These are phyloP conservation scores for Bombycilla garrulus DNA, from an alignment of 2,113 vertebrate genomes.

Conservation along the genomic window DNA sequence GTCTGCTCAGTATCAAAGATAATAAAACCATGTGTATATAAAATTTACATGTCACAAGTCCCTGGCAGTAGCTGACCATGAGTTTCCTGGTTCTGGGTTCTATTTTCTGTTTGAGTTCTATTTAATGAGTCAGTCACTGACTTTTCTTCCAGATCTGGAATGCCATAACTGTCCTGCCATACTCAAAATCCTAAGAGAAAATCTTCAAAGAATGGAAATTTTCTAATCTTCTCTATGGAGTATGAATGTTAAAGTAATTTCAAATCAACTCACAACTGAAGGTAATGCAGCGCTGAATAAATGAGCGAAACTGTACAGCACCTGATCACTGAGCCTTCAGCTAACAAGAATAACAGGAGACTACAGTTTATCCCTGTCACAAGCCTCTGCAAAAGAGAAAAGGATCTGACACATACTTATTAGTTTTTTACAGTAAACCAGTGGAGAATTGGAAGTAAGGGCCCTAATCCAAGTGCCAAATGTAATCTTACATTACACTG, in stretches of 20 bases:
- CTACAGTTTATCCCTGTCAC: conserved; percentile 37
- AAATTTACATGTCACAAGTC: background rate
- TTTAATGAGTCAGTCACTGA: background rate
- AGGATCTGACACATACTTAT: conserved; percentile 43
- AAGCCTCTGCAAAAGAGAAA: conserved; percentile 35
- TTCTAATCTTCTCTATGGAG: conserved; percentile 55
- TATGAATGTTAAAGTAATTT: conserved; percentile 52
- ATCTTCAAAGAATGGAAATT: conserved; percentile 43
- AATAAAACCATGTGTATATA: background rate
- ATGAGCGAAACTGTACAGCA: background rate
- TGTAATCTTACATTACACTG: conserved; percentile 52
- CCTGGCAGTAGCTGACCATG: background rate
- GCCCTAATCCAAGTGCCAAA: conserved; percentile 53
- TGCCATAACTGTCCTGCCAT: background rate
- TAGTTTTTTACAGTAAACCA: conserved; percentile 46
- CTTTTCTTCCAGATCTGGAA: background rate
- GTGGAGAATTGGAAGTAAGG: conserved; percentile 36
- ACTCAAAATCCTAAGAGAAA: conserved; percentile 10
- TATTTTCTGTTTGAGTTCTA: background rate
- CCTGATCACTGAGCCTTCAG: background rate
- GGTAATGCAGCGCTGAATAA: conserved; percentile 31
- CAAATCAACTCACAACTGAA: conserved; percentile 14
- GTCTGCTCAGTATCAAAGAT: background rate
- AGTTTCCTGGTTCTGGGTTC: background rate
- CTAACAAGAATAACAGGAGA: conserved; percentile 25